Conservation (phyloP, 53 echinoderm and acorn worm species). For the Temnopleurus reevesii region DNA sequence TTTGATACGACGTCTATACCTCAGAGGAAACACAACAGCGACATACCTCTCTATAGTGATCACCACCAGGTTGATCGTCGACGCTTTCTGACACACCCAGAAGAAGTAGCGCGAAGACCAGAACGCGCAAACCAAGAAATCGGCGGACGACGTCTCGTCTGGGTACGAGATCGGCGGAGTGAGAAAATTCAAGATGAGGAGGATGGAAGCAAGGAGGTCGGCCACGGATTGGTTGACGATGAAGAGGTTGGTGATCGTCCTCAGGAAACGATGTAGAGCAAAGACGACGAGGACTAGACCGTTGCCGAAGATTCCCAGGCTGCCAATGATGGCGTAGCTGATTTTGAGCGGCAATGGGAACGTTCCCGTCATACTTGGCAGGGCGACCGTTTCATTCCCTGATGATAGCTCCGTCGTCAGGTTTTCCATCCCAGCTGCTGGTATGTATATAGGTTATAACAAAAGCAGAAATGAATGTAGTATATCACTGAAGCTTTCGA, state of each 20-base stretch:
- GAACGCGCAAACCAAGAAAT: conserved; percentile 40
- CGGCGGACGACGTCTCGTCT: neutral
- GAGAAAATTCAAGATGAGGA: conserved; percentile 45
- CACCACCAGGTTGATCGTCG: conserved; percentile 57
- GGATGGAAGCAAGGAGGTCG: conserved; percentile 55
- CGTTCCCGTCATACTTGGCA: neutral
- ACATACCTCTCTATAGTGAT: conserved; percentile 59
- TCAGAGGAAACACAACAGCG: conserved; percentile 49
- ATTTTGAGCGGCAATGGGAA: neutral
- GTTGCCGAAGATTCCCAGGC: conserved; percentile 60
- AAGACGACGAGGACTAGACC: conserved; percentile 56
- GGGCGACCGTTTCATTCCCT: no score
- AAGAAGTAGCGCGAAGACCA: conserved; percentile 63
- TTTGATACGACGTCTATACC: conserved; percentile 11
- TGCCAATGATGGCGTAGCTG: conserved; percentile 53
- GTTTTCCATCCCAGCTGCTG: no score
- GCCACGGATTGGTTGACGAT: conserved; percentile 62
- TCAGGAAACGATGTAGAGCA: conserved; percentile 8
- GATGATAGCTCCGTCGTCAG: no score
- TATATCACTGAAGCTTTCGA: no score
- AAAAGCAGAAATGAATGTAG: no score
- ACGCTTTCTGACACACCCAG: conserved; percentile 51
- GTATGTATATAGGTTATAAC: no score
- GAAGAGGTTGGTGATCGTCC: conserved; percentile 60
- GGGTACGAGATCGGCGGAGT: conserved; percentile 2